These are phyloP conservation scores for Drosophila mimica DNA, from an alignment of 2,888 invertebrate species.

Conservation along the genomic window DNA sequence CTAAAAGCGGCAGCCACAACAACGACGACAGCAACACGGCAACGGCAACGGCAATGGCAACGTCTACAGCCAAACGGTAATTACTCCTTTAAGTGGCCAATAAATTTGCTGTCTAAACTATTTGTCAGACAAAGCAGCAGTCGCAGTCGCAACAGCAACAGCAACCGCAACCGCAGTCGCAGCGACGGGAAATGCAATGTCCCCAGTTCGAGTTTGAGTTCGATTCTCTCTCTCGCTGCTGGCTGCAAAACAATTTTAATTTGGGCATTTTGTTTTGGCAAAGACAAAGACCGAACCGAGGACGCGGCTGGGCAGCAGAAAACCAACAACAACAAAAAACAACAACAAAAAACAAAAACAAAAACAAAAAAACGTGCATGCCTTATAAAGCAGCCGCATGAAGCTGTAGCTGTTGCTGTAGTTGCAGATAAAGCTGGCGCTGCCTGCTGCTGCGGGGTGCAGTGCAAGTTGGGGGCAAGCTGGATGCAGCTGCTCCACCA, in stretches of 20 bases:
- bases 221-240: constrained; percentile 12
- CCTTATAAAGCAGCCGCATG: constrained; percentile 69
- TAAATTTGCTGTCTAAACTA: constrained; percentile 85
- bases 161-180: constrained; percentile 15
- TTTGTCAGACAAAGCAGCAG: constrained; percentile 81
- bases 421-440: constrained; percentile 16
- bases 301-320: constrained; percentile 32
- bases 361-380: constrained; percentile 67
- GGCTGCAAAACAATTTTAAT: constrained; percentile 77
- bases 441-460: constrained; percentile 13
- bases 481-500: constrained; percentile 59
- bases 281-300: constrained; percentile 54
- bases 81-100: constrained; percentile 84
- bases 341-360: constrained; percentile 12
- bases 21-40: constrained; percentile 35
- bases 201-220: constrained; percentile 59
- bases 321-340: constrained; percentile 32
- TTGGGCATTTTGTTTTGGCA: constrained; percentile 81
- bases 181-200: constrained; percentile 65
- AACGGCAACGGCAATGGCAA: constrained; percentile 39
- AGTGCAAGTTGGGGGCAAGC: constrained; percentile 17
- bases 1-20: constrained; percentile 65
- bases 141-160: constrained; percentile 4
- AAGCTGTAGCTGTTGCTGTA: constrained; percentile 10
- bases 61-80: constrained; percentile 73